Conservation (phyloP, 2,888 invertebrate genomes). For the Encarsia formosa region DNA sequence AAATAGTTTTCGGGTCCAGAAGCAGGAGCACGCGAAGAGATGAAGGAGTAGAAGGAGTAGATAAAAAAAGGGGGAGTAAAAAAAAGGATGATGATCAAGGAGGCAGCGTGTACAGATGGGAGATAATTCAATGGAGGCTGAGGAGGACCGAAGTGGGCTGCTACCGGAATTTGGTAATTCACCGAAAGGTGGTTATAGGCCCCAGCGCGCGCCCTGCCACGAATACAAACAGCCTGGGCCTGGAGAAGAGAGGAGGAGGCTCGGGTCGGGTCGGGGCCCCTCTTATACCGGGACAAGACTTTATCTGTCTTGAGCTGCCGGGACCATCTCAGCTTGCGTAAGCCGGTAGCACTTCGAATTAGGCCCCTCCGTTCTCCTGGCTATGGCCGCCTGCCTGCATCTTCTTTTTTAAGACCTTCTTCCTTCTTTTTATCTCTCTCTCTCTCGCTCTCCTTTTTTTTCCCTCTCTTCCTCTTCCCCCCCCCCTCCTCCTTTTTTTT, state of each 20-base stretch:
- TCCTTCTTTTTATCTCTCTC: slow-evolving; percentile 12
- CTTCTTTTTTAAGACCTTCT: slow-evolving; percentile 24
- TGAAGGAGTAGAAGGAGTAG: slow-evolving; percentile 6
- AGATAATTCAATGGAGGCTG: slow-evolving; percentile 5
- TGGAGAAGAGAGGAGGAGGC: background rate
- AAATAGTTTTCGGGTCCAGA: slow-evolving; percentile 9
- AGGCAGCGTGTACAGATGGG: background rate
- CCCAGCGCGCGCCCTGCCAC: slow-evolving; percentile 13
- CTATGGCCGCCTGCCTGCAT: slow-evolving; percentile 21
- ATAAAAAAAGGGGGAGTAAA: slow-evolving; percentile 4
- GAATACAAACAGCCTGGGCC: slow-evolving; percentile 23
- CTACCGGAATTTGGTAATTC: slow-evolving; percentile 26
- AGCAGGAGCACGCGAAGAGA: background rate
- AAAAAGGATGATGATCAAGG: slow-evolving; percentile 1
- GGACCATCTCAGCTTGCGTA: slow-evolving; percentile 44
- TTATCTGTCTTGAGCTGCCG: slow-evolving; percentile 28
- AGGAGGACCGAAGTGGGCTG: slow-evolving; percentile 3
- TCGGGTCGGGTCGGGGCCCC: background rate
- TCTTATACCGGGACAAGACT: slow-evolving; percentile 30
- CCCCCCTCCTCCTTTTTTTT: background rate
- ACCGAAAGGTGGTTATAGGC: no score
- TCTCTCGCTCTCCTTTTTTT: background rate
- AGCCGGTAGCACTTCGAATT: slow-evolving; percentile 45
- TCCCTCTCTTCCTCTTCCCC: background rate
- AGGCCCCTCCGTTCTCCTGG: slow-evolving; percentile 33